phyloP scores from a whole-genome alignment of 2,797 vertebrate genomes.

The Scarus forsteni region DNA sequence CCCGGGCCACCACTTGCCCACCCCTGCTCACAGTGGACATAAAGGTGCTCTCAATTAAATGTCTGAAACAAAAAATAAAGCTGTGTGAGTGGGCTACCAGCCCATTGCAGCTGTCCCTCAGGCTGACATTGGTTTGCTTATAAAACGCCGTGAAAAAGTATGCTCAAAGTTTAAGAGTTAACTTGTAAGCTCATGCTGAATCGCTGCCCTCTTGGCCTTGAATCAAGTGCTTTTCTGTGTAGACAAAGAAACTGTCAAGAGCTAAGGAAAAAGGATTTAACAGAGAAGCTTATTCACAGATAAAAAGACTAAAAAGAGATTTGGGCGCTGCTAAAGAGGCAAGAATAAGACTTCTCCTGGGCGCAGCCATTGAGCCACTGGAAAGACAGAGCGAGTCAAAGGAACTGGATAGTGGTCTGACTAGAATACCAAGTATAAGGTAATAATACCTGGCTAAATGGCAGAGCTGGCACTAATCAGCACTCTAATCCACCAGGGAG shows the following conservation, averaged over 20 bases:
- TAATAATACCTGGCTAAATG: constrained; percentile 76
- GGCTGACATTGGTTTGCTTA: constrained; percentile 32
- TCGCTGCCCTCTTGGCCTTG: constrained; percentile 61
- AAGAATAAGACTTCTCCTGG: constrained; percentile 66
- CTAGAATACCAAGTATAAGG: constrained; percentile 73
- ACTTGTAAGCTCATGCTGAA: constrained; percentile 67
- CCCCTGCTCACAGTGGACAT: too few relatives aligned
- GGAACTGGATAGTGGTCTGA: constrained; percentile 54
- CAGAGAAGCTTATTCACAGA: constrained; percentile 68
- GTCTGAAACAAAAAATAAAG: background rate
- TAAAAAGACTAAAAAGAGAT: constrained; percentile 69
- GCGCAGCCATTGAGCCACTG: constrained; percentile 58
- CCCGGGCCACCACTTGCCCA: too few relatives aligned
- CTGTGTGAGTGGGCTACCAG: background rate
- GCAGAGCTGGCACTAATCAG: constrained; percentile 78
- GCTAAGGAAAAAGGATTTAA: constrained; percentile 62
- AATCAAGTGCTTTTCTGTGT: constrained; percentile 58
- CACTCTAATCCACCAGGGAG: constrained; percentile 64
- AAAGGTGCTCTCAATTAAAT: too few relatives aligned
- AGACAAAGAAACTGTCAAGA: constrained; percentile 70
- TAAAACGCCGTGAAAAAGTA: constrained; percentile 30
- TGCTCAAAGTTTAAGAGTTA: constrained; percentile 57
- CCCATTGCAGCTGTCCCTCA: background rate
- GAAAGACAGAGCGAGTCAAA: constrained; percentile 51
- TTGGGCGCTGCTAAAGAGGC: constrained; percentile 62